Evolutionary conservation across 2,113 vertebrate genomes (phyloP).

Genomic region (Engraulis encrasicolus): DNA sequence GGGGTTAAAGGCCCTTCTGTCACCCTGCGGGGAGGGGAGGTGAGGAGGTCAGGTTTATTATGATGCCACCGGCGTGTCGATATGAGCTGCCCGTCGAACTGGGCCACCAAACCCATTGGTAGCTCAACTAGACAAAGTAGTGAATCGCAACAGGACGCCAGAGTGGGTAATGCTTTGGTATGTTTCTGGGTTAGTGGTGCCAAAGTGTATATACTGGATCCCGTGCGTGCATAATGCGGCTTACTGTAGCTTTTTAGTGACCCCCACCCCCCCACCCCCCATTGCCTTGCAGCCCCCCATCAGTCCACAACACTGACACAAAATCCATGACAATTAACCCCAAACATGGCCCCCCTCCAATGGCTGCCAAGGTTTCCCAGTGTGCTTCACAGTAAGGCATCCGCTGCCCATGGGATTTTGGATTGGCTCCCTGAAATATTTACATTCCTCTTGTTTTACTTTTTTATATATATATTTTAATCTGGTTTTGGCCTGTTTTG

Average conservation of each 20-base stretch:
- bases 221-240: neutral
- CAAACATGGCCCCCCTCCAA: neutral
- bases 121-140: too few species aligned
- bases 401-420: neutral
- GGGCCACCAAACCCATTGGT: too few species aligned
- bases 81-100: too few species aligned
- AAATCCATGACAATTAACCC: conserved; percentile 1
- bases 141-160: too few species aligned
- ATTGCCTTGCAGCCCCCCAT: neutral
- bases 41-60: conserved; percentile 27
- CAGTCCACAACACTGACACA: neutral
- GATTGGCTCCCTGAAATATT: neutral
- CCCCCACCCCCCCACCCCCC: neutral
- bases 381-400: neutral
- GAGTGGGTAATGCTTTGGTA: conserved; percentile 44
- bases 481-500: neutral
- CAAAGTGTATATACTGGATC: conserved; percentile 38
- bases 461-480: too few species aligned
- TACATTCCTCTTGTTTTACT: neutral
- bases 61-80: too few species aligned
- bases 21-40: conserved; percentile 11
- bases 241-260: neutral
- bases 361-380: neutral
- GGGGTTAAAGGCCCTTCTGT: conserved; percentile 47
- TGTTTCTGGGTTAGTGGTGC: conserved; percentile 57